phyloP scores from a whole-genome alignment of 2,888 invertebrate genomes.

The Sisyra nigra region DNA sequence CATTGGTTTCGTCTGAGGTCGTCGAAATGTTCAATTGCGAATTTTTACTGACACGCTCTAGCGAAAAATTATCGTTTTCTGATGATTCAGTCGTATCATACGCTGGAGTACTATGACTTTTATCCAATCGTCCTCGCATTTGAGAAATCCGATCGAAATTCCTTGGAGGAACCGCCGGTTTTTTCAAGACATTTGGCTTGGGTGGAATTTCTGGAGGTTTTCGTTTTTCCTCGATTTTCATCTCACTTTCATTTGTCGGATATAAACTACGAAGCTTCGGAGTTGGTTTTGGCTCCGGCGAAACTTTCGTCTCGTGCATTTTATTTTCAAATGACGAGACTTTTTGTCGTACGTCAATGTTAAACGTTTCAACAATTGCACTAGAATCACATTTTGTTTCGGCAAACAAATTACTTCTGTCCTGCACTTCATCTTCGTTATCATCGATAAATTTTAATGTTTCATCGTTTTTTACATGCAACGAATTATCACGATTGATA shows the following conservation, averaged over 20 bases:
- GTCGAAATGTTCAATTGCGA: no score
- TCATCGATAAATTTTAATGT: slow-evolving; percentile 25
- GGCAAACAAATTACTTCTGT: slow-evolving; percentile 25
- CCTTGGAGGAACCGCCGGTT: slow-evolving; percentile 23
- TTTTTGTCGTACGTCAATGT: slow-evolving; percentile 2
- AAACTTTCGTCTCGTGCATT: not conserved
- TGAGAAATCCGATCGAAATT: slow-evolving; percentile 18
- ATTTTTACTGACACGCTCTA: not conserved
- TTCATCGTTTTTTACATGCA: slow-evolving; percentile 18
- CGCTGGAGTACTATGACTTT: slow-evolving; percentile 69
- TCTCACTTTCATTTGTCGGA: not conserved
- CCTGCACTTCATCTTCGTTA: slow-evolving; percentile 23
- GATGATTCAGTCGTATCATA: slow-evolving; percentile 37
- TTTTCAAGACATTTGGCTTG: slow-evolving; percentile 18
- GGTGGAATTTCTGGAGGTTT: slow-evolving; percentile 20
- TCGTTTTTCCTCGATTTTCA: slow-evolving; percentile 2
- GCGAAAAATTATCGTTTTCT: slow-evolving; percentile 6
- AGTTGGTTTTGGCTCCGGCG: not conserved
- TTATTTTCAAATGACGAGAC: slow-evolving; percentile 1
- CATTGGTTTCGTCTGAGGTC: no score
- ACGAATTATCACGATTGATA: slow-evolving; percentile 2
- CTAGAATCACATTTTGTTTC: slow-evolving; percentile 17
- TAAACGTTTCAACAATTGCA: slow-evolving; percentile 15
- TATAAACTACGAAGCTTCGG: slow-evolving; percentile 5
- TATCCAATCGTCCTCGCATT: slow-evolving; percentile 47